A percentile compares a stretch with the other conserved stretches of the same genome.
Evolutionary conservation across 2,113 vertebrate species (phyloP).

Genomic region (Chiloscyllium plagiosum): DNA sequence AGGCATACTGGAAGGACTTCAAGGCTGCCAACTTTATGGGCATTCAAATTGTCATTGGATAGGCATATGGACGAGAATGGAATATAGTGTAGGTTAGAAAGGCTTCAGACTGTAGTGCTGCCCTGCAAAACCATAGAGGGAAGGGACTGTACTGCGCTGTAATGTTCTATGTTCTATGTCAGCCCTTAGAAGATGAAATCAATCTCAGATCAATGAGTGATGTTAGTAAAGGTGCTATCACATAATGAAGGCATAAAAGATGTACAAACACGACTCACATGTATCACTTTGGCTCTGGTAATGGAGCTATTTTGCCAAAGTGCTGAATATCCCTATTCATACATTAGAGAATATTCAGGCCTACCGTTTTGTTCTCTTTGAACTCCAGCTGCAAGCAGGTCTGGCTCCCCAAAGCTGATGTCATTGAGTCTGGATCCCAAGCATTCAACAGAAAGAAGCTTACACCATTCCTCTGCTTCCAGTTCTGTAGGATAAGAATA

Average conservation of each 20-base stretch:
- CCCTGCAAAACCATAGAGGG: no score
- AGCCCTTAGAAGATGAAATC: neutral
- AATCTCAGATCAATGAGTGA: neutral
- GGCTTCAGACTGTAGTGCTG: no score
- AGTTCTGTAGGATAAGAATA: constrained; percentile 65
- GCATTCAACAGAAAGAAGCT: constrained; percentile 91
- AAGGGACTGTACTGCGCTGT: no score
- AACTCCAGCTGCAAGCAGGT: constrained; percentile 93
- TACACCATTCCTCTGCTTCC: constrained; percentile 98
- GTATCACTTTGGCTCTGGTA: no score
- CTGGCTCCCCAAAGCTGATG: constrained; percentile 95
- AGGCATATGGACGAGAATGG: no score
- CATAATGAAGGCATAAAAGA: neutral
- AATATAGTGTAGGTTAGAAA: no score
- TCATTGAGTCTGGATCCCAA: constrained; percentile 89
- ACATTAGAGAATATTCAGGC: constrained; percentile 46
- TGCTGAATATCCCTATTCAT: constrained; percentile 43
- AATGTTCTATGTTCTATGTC: neutral
- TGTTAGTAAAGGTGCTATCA: neutral
- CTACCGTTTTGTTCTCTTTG: constrained; percentile 95
- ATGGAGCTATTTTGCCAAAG: neutral
- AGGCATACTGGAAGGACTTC: no score
- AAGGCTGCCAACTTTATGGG: no score
- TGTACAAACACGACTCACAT: no score
- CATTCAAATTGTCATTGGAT: no score